Evolutionary conservation across 2,113 vertebrate species (phyloP).

Genomic region (Sterna hirundo): DNA sequence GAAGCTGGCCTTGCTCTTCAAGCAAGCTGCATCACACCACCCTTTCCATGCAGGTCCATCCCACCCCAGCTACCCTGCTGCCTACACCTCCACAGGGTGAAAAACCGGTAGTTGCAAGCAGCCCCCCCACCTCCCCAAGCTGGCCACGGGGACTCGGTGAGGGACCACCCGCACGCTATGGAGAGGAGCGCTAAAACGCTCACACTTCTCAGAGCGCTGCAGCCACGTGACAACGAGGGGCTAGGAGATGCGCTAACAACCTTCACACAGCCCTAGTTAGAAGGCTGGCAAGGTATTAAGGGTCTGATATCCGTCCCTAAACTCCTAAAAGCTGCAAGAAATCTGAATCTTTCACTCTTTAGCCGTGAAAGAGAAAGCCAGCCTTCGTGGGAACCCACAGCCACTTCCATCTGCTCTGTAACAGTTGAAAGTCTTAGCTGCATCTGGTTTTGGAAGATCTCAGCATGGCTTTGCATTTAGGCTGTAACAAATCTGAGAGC

Average conservation of each 20-base stretch:
- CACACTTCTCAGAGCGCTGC: neutral
- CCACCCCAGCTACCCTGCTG: neutral
- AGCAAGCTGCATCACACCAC: neutral
- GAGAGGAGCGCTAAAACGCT: neutral
- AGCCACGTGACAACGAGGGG: neutral
- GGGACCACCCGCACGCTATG: accelerated
- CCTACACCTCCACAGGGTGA: neutral
- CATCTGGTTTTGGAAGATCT: neutral
- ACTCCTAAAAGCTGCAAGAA: neutral
- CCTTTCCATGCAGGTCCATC: too few species aligned
- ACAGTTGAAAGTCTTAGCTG: neutral
- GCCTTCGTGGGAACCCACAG: neutral
- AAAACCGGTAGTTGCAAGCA: neutral
- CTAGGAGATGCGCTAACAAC: neutral
- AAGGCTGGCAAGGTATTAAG: neutral
- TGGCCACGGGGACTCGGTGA: neutral
- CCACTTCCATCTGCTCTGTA: neutral
- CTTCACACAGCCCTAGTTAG: neutral
- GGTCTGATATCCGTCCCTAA: neutral
- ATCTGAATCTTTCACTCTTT: neutral
- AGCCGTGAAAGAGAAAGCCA: neutral
- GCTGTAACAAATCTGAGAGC: neutral
- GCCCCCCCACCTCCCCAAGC: neutral
- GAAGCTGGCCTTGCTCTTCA: neutral
- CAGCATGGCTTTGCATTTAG: neutral